Base-by-base conservation (phyloP, 2,113 vertebrate genomes). In the Porphyrio hochstetteri region DNA sequence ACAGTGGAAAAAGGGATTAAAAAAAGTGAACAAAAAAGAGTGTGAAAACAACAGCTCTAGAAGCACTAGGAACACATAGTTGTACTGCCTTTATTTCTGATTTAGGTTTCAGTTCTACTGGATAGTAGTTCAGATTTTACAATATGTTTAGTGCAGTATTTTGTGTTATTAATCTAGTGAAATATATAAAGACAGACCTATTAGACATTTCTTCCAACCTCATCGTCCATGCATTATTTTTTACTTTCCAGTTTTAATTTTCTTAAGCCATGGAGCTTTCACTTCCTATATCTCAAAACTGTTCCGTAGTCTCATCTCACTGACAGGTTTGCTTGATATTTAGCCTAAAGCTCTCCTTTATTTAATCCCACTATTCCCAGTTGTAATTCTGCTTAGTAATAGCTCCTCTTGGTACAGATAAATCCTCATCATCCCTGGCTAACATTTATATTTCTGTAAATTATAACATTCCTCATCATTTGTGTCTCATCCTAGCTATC, bases 361-460 rank as follows among this genome's bases (percentile, higher is more conserved):
- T 92, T 96, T 93, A 95, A 96, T 96, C 72, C 48, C 57, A 21
- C 82, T 53, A 92, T 91, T 95, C 86, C 86, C 79, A 61, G 69
- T 79, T 91, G 90, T 68, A 87, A 31, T 91, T 92, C 84, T 85
- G 61, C 67, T 86, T 93, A 61, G 67, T 89, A 93, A 90, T 88
- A 89, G 55, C 44, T 92, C 60, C 86, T 93, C 91, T 77, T 95
- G 88, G 76, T 95, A 78, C 91, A 93, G 78, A 97, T 96, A 96
- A 93, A 94, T 97, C 88, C 80, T 91, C 77, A 92, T 95, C 61
- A 82, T 88, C 60, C 86, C 60, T 84, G 94, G 68, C 81, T 84
- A 92, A 87, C 93, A 92, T 95, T 93, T 92, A 92, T 94, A 95
- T 95, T 92, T 95, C 92, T 81, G 94, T 90, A 76, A 90, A 95